phyloP scores from a whole-genome alignment of 1,140 invertebrate genomes.

The Caenorhabditis latens region DNA sequence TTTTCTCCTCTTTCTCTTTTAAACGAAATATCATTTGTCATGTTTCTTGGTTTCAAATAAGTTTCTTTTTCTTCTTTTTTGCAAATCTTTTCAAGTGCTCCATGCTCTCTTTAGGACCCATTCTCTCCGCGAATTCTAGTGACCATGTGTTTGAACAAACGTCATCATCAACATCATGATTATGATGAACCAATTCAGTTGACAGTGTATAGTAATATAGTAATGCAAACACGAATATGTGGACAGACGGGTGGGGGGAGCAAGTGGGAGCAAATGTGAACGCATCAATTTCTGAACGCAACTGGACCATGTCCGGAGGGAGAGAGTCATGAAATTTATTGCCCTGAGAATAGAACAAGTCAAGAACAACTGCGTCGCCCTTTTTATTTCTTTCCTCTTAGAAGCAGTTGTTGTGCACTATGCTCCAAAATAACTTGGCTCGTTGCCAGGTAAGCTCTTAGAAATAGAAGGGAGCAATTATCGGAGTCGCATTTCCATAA shows the following conservation, averaged over 20 bases:
- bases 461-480: not conserved
- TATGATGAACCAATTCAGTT: conserved; percentile 37
- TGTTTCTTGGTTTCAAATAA: not conserved
- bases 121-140: not conserved
- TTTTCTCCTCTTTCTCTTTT: not conserved
- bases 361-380: conserved; percentile 2
- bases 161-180: conserved; percentile 10
- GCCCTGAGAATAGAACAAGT: not conserved
- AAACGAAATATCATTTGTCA: not conserved
- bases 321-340: not conserved
- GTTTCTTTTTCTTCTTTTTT: not conserved
- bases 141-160: conserved; percentile 49
- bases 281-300: conserved; percentile 42
- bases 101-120: not conserved
- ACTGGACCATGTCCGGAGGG: not conserved
- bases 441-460: conserved; percentile 28
- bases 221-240: conserved; percentile 51
- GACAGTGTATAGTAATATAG: conserved; percentile 48
- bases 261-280: not conserved
- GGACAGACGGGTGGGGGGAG: not conserved
- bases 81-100: conserved; percentile 5
- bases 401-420: not conserved
- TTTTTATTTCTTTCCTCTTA: too few relatives aligned
- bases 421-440: not conserved
- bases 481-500: conserved; percentile 46